phyloP scores from a whole-genome alignment of 2,888 invertebrate species.

The Platypus cylindrus region DNA sequence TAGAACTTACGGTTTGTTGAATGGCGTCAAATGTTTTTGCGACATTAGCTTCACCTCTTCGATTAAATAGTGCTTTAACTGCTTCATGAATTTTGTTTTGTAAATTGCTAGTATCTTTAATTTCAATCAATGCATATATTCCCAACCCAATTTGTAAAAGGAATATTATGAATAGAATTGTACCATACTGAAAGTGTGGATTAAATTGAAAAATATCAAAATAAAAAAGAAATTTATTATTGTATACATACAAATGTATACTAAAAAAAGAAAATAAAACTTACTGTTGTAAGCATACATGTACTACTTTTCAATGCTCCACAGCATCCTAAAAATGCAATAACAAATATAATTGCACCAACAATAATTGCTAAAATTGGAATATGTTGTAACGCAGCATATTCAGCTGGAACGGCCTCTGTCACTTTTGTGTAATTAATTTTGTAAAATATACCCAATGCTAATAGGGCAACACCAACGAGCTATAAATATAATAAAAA shows the following conservation, averaged over 20 bases:
- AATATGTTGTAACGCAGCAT: constrained; percentile 5
- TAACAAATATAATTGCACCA: constrained; percentile 12
- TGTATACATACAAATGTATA: background rate
- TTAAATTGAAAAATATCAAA: background rate
- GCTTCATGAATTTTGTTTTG: background rate
- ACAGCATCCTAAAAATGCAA: constrained; percentile 14
- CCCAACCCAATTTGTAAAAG: constrained; percentile 12
- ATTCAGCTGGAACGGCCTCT: constrained; percentile 10
- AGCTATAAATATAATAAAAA: constrained; percentile 7
- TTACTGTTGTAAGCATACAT: constrained; percentile 13
- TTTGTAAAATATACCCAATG: constrained; percentile 9
- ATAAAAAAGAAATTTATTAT: background rate
- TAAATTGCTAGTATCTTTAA: constrained; percentile 8
- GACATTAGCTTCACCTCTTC: background rate
- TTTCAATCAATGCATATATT: constrained; percentile 10
- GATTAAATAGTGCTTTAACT: background rate
- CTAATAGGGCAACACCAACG: constrained; percentile 12
- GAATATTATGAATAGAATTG: constrained; percentile 13
- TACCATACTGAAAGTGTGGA: constrained; percentile 9
- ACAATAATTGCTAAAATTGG: constrained; percentile 9
- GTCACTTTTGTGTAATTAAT: constrained; percentile 9
- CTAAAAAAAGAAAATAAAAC: constrained; percentile 1
- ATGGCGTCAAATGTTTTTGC: constrained; percentile 4
- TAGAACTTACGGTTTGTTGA: constrained; percentile 8
- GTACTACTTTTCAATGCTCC: constrained; percentile 10